A percentile compares a stretch with the other conserved stretches of the same genome.
Evolutionary conservation across 2,888 invertebrate species (phyloP).

Genomic region (Aleiodes alternator): DNA sequence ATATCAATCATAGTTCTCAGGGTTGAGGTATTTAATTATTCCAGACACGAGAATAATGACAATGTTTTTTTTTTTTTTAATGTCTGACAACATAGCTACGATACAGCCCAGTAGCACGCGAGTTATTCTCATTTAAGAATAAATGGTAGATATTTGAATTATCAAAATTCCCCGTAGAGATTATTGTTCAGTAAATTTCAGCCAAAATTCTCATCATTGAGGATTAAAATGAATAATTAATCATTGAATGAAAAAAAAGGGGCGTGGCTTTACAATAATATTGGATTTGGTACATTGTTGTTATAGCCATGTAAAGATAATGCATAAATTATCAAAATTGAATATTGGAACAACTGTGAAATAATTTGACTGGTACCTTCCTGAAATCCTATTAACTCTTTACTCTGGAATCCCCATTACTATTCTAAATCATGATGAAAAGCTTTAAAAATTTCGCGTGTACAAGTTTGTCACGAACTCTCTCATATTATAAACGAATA

Average conservation of each 20-base stretch:
- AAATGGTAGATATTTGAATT: not conserved
- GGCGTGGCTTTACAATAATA: not conserved
- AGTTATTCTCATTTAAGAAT: conserved; percentile 3
- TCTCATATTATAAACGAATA: not conserved
- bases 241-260: too few relatives aligned
- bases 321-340: not conserved
- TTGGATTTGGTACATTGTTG: not conserved
- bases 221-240: too few relatives aligned
- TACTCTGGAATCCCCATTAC: not conserved
- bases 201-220: too few relatives aligned
- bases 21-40: conserved; percentile 21
- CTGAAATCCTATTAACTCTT: not conserved
- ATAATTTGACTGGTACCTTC: too few relatives aligned
- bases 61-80: conserved; percentile 17
- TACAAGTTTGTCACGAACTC: conserved; percentile 1
- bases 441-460: not conserved
- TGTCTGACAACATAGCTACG: not conserved
- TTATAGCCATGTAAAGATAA: not conserved
- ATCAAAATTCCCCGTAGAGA: not conserved
- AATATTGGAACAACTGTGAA: not conserved
- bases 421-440: not conserved
- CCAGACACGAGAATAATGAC: conserved; percentile 15
- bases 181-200: not conserved
- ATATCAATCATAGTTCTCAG: conserved; percentile 8
- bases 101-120: conserved; percentile 1